Conservation (phyloP, 2,888 invertebrate species). For the Apomyelois bistriatella region DNA sequence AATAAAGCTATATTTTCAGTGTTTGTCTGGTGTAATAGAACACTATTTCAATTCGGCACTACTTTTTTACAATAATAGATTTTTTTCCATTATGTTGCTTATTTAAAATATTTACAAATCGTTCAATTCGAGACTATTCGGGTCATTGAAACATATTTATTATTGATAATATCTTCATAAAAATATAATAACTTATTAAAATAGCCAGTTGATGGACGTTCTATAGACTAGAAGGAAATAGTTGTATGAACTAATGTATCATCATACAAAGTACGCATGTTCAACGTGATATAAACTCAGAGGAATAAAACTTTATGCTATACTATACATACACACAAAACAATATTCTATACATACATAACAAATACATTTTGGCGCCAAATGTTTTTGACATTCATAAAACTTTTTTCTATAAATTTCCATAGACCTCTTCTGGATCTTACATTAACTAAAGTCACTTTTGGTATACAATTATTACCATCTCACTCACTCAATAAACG, state of each 20-base stretch:
- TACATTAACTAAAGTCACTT: neutral
- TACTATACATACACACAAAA: slow-evolving; percentile 24
- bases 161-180: slow-evolving; percentile 30
- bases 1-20: no score
- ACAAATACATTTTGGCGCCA: slow-evolving; percentile 2
- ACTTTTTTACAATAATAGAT: no score
- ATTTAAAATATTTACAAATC: neutral
- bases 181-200: slow-evolving; percentile 2
- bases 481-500: neutral
- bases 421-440: neutral
- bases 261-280: slow-evolving; percentile 13
- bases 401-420: neutral
- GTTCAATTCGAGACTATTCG: neutral
- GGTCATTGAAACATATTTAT: neutral
- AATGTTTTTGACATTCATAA: neutral
- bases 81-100: no score
- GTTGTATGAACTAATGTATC: slow-evolving; percentile 31
- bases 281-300: slow-evolving; percentile 3
- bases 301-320: slow-evolving; percentile 9
- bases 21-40: no score
- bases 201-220: slow-evolving; percentile 21
- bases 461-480: neutral
- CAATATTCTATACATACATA: slow-evolving; percentile 12
- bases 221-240: slow-evolving; percentile 51
- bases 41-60: no score